Evolutionary conservation across 2,113 vertebrate genomes (phyloP), one percentile per base, ranked within the genome.

Genomic region (Pithys albifrons): DNA sequence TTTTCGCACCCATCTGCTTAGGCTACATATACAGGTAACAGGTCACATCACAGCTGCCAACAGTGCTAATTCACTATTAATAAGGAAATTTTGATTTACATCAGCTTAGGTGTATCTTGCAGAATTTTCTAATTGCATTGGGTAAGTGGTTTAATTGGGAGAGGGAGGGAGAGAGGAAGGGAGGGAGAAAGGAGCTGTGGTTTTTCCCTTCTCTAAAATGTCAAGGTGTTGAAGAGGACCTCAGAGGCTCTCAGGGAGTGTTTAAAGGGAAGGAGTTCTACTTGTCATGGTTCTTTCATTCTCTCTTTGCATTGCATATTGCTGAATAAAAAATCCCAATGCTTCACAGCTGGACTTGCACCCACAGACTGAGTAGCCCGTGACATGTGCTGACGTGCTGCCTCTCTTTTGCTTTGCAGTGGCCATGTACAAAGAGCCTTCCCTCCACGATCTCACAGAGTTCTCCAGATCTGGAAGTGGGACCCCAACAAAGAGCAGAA

Each of bases 391-490:
- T 97, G 28, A 96, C 1, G 4, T 39, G 55, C 10, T 80, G 15
- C 82, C 59, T 96, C 71, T 97, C 77, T 96, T 79, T 97, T 97
- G 95, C 75, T 95, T 98, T 97, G 74, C 98, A 99, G 99, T 99
- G 98, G 99, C 99, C 94, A 99, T 99, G 99, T 99, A 99, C 98
- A 99, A 99, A 98, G 99, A 99, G 97, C 99, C 99, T 39, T 99
- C 99, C 58, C 98, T 99, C 87, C 99, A 99, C 19, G 99, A 99
- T 94, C 98, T 99, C 96, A 99, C 99, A 79, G 99, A 99, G 98
- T 99, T 99, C 98, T 99, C 99, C 86, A 98, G 99, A 89, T 99
- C 99, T 31, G 99, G 99, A 96, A 99, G 99, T n/a, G 99, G 99
- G 93, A 99, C 99, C 46, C 99, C 99, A 76, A 99, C 99, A 94